Evolutionary conservation across 2,888 invertebrate species (phyloP), one percentile per base, ranked within the genome.

Genomic region (Microplitis deprimator): DNA sequence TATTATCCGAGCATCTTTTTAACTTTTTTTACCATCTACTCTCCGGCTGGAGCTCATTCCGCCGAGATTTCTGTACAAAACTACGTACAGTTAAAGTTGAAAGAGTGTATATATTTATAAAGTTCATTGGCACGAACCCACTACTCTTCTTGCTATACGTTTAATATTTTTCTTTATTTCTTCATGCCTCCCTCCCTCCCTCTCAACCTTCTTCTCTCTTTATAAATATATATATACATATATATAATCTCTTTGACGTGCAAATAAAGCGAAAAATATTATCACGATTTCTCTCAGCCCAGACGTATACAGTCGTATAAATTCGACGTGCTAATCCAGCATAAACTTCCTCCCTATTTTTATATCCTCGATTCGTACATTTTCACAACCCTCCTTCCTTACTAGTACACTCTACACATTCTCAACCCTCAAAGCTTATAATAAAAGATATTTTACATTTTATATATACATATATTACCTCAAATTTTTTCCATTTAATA

Each of bases 231-330:
- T 16, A 61, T 62, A 61, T 16, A 62, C 16, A 62, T 61, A 29
- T n/a, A 17, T 73, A 1, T 65, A 16, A 40, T 62, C 39, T 29
- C 73, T 67, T 73, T 65, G 67, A 73, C 67, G 73, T 73, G 73
- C 59, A 73, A 73, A 73, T 73, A 73, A 73, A 73, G 73, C 38
- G 65, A 73, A 59, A 67, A 73, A 73, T 67, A 73, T 73, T 60
- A 60, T 67, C 67, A 59, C 73, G 67, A 67, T 50, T 20, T 73
- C 67, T 67, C n/a, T 16, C 29, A 29, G 29, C 73, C 59, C 73
- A 73, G 73, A 67, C 73, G 50, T 73, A 50, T 29, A 61, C 61
- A 71, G 13, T 7, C 40, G 68, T 74, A 68, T 67, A 72, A 10
- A 73, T 67, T 67, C 29, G 39, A 73, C 68, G 68, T 75, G 74